phyloP scores from a whole-genome alignment of 2,888 invertebrate species.

The Zaprionus lineosus region DNA sequence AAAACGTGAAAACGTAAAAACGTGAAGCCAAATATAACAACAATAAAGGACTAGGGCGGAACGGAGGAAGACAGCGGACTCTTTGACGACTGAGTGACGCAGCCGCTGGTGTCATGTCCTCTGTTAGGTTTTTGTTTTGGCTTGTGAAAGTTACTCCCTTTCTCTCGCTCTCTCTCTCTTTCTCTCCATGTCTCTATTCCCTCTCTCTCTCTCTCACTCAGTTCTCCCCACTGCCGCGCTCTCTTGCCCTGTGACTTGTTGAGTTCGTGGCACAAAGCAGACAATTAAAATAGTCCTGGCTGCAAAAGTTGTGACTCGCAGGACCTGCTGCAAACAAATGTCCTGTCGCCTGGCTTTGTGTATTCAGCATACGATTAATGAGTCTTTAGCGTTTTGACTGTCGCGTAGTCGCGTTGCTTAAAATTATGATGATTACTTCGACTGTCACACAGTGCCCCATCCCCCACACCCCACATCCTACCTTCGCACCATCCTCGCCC shows the following conservation, averaged over 20 bases:
- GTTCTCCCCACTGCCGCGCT: conserved; percentile 11
- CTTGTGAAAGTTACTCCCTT: conserved; percentile 2
- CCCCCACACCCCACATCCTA: not conserved
- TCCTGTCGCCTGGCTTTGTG: conserved; percentile 43
- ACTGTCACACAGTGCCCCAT: conserved; percentile 15
- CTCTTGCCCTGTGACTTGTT: no score
- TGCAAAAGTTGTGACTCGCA: conserved; percentile 58
- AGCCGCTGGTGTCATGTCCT: conserved; percentile 56
- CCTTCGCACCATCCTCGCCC: no score
- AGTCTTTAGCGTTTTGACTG: conserved; percentile 78
- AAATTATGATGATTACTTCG: conserved; percentile 67
- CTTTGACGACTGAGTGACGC: conserved; percentile 55
- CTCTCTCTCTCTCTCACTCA: no score
- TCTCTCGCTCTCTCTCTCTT: no score
- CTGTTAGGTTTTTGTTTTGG: conserved; percentile 34
- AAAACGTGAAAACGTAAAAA: no score
- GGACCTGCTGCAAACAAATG: conserved; percentile 50
- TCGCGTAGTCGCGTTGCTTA: conserved; percentile 26
- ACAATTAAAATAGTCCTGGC: conserved; percentile 65
- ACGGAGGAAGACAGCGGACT: no score
- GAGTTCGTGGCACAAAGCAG: conserved; percentile 29
- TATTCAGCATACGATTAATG: conserved; percentile 70
- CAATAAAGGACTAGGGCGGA: no score
- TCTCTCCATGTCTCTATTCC: no score
- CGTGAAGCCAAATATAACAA: no score